phyloP scores from a whole-genome alignment of 1,140 invertebrate genomes.

The Sminthurides bifidus region DNA sequence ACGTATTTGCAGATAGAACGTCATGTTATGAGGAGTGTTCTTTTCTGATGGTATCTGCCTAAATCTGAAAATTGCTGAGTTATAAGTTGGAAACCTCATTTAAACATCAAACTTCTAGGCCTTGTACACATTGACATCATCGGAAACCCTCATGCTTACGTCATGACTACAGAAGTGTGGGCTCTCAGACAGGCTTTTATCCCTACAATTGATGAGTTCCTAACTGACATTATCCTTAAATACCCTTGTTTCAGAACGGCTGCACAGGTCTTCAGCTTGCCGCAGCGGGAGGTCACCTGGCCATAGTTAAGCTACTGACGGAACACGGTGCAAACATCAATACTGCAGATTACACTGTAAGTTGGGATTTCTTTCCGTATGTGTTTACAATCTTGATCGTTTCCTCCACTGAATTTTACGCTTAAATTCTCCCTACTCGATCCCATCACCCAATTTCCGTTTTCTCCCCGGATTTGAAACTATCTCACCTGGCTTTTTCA shows the following conservation, averaged over 20 bases:
- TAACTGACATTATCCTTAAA: too few relatives aligned
- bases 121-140: not conserved
- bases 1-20: too few relatives aligned
- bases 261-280: constrained; percentile 26
- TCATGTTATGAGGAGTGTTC: too few relatives aligned
- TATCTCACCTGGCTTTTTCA: not conserved
- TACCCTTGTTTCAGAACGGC: constrained; percentile 15
- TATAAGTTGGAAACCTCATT: not conserved
- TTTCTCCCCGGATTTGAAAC: not conserved
- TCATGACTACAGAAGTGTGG: not conserved
- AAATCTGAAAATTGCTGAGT: not conserved
- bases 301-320: constrained; percentile 26
- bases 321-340: constrained; percentile 26
- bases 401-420: not conserved
- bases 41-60: too few relatives aligned
- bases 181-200: too few relatives aligned
- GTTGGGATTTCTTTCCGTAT: constrained; percentile 1
- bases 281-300: constrained; percentile 27
- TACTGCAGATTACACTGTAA: constrained; percentile 29
- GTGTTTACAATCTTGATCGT: not conserved
- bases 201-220: too few relatives aligned
- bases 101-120: not conserved
- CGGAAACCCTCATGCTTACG: not conserved
- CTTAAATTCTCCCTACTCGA: not conserved
- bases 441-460: not conserved